A percentile compares a stretch with the other conserved stretches of the same genome.
Conservation (phyloP, 2,113 vertebrate species). For the Echinops telfairi region DNA sequence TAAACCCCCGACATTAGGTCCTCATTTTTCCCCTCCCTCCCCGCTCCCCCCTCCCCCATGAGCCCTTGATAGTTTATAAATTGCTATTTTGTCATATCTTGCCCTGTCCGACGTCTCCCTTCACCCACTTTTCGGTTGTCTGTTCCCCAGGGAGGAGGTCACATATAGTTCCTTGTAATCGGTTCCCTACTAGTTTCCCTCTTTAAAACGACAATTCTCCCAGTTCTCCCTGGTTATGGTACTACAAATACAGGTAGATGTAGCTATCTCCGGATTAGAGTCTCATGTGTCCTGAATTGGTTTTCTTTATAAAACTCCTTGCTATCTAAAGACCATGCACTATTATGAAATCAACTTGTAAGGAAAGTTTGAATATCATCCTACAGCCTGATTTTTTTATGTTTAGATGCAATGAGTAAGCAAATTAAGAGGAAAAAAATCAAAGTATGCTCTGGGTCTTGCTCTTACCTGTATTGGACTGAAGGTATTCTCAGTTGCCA, state of each 20-base stretch:
- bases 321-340: slow-evolving; percentile 3
- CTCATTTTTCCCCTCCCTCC: too few relatives aligned
- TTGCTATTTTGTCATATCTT: too few relatives aligned
- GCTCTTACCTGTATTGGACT: slow-evolving; percentile 88
- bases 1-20: too few relatives aligned
- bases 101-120: too few relatives aligned
- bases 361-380: background rate
- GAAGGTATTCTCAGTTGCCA: slow-evolving; percentile 87
- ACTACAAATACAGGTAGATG: slow-evolving; percentile 13
- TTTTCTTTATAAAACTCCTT: slow-evolving; percentile 31
- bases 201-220: too few relatives aligned
- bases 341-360: background rate
- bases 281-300: slow-evolving; percentile 12
- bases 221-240: background rate
- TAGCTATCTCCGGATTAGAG: slow-evolving; percentile 27
- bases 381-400: background rate
- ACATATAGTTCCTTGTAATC: too few relatives aligned
- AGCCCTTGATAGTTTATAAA: too few relatives aligned
- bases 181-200: too few relatives aligned
- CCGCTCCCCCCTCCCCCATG: too few relatives aligned
- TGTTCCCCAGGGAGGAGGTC: too few relatives aligned
- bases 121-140: too few relatives aligned
- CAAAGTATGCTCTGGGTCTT: background rate
- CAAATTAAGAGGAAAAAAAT: slow-evolving; percentile 22
- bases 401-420: slow-evolving; percentile 22